Evolutionary conservation across 2,888 invertebrate genomes (phyloP).

Genomic region (Pheosia tremula): DNA sequence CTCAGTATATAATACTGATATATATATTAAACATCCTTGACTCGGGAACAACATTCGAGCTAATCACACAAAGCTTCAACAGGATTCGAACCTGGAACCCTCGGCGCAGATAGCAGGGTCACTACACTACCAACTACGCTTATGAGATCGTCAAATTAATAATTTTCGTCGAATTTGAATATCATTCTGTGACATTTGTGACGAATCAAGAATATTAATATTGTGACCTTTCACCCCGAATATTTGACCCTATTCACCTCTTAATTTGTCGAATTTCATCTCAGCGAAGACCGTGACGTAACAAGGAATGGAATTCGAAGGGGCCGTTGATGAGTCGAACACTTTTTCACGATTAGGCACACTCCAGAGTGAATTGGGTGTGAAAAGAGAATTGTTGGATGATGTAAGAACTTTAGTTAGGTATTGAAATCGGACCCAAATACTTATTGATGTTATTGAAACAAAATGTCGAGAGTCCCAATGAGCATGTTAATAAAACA

Average conservation of each 20-base stretch:
- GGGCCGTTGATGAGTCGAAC: neutral
- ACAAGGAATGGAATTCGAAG: neutral
- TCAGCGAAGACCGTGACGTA: neutral
- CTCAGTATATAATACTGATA: too few species aligned
- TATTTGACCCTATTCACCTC: conserved; percentile 1
- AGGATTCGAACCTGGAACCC: too few species aligned
- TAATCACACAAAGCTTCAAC: too few species aligned
- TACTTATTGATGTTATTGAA: neutral
- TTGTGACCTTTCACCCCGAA: neutral
- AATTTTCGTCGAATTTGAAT: too few species aligned
- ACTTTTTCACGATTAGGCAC: neutral
- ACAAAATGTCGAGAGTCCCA: neutral
- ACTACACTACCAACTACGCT: too few species aligned
- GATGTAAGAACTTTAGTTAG: neutral
- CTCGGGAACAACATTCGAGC: too few species aligned
- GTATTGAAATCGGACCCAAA: neutral
- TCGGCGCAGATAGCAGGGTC: too few species aligned
- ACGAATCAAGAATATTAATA: neutral
- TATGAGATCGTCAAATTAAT: too few species aligned
- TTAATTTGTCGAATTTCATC: conserved; percentile 1
- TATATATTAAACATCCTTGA: too few species aligned
- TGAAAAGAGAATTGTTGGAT: neutral
- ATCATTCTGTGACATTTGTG: neutral
- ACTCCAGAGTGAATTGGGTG: neutral
- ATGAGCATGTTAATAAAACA: neutral